These are phyloP conservation scores for Aspiorhynchus laticeps DNA, from an alignment of 2,113 vertebrate species.

Conservation along the genomic window DNA sequence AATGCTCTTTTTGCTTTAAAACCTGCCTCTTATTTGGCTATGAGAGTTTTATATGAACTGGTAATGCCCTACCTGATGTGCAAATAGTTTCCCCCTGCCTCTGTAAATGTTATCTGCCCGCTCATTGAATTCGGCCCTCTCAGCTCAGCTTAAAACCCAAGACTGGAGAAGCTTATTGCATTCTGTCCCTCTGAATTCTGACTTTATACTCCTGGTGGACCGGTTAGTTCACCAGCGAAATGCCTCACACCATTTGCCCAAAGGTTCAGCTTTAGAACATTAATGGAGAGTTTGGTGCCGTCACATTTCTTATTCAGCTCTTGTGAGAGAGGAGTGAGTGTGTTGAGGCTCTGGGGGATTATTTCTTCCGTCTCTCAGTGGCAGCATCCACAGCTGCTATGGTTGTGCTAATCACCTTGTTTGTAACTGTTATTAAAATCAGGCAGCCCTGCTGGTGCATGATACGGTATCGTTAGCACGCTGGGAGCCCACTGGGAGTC, in stretches of 20 bases:
- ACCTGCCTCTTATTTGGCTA: conserved; percentile 13
- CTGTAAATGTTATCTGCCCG: conserved; percentile 67
- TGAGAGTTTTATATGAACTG: conserved; percentile 18
- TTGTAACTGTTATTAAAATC: conserved; percentile 44
- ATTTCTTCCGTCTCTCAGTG: conserved; percentile 13
- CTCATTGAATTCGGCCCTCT: conserved; percentile 67
- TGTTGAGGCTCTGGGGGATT: conserved; percentile 10
- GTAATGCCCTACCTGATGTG: conserved; percentile 36
- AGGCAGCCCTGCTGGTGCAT: conserved; percentile 21
- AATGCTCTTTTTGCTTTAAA: conserved; percentile 12
- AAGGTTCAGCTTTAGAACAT: neutral
- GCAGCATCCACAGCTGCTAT: conserved; percentile 29
- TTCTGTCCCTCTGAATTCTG: conserved; percentile 59
- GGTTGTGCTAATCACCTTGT: conserved; percentile 46
- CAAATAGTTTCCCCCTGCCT: conserved; percentile 51
- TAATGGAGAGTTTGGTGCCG: conserved; percentile 18
- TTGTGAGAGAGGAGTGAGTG: neutral
- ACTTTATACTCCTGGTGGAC: neutral
- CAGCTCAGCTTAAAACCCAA: conserved; percentile 58
- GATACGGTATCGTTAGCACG: conserved; percentile 33
- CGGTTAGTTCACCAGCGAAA: conserved; percentile 12
- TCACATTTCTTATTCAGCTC: conserved; percentile 24
- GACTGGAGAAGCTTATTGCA: conserved; percentile 64
- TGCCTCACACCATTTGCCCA: neutral
- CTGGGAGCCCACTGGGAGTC: conserved; percentile 21